A percentile compares a stretch with the other conserved stretches of the same genome.
Evolutionary conservation across 2,113 vertebrate species (phyloP).

Genomic region (Artemisiospiza belli): DNA sequence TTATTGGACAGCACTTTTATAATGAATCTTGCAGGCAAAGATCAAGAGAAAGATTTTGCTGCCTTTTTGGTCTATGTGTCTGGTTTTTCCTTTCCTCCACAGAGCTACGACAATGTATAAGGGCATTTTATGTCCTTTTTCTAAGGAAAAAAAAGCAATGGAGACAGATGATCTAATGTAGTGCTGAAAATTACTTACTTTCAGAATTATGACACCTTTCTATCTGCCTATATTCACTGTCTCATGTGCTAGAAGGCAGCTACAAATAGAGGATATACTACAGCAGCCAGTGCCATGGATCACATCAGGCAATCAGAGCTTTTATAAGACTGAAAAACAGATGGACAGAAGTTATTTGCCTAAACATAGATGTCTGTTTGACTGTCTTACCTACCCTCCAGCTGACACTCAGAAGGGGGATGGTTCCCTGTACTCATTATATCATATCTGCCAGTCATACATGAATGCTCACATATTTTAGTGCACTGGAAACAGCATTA

Average conservation of each 20-base stretch:
- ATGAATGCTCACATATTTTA: neutral
- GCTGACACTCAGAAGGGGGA: neutral
- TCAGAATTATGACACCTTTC: neutral
- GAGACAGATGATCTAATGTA: neutral
- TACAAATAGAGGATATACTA: neutral
- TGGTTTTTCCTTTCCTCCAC: neutral
- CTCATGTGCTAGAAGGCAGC: neutral
- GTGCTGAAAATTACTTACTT: neutral
- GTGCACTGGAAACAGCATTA: neutral
- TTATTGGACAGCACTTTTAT: neutral
- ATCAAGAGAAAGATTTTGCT: neutral
- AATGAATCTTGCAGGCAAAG: neutral
- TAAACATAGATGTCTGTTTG: neutral
- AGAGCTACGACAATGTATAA: neutral
- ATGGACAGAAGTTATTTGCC: neutral
- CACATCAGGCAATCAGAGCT: neutral
- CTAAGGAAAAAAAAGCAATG: neutral
- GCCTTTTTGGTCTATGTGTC: neutral
- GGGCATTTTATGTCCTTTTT: neutral
- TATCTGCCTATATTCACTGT: neutral
- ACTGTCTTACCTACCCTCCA: neutral
- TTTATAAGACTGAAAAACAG: neutral
- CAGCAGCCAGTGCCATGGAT: neutral
- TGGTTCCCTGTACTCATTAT: neutral
- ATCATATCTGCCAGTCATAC: neutral